phyloP scores from a whole-genome alignment of 2,797 vertebrate species.

The Natrix natrix region DNA sequence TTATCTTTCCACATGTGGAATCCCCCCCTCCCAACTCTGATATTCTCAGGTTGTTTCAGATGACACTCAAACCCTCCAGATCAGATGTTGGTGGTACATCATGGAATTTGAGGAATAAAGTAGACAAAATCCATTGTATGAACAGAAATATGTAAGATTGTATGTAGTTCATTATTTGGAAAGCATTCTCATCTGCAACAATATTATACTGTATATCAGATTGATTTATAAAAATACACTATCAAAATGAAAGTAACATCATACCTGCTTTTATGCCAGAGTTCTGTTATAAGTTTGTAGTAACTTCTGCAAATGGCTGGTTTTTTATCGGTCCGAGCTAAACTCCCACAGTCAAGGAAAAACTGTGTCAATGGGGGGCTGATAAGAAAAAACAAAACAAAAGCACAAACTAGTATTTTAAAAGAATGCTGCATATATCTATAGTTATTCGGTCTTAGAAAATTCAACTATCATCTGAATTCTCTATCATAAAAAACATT shows the following conservation, averaged over 20 bases:
- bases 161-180: neutral
- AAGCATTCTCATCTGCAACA: neutral
- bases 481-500: neutral
- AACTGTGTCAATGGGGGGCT: slow-evolving; percentile 96
- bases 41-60: neutral
- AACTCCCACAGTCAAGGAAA: slow-evolving; percentile 92
- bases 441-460: neutral
- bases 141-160: neutral
- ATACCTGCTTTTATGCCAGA: slow-evolving; percentile 98
- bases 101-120: neutral
- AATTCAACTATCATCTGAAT: neutral
- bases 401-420: neutral
- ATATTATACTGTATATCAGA: neutral
- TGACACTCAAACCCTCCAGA: neutral
- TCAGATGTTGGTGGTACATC: neutral
- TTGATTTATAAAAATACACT: neutral
- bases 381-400: slow-evolving; percentile 30
- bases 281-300: slow-evolving; percentile 94
- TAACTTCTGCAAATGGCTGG: slow-evolving; percentile 98
- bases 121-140: neutral
- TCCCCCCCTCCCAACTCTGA: neutral
- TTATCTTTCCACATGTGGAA: neutral
- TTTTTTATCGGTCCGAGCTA: slow-evolving; percentile 96
- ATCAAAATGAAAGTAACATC: slow-evolving; percentile 12
- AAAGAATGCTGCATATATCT: neutral